phyloP scores from a whole-genome alignment of 2,888 invertebrate genomes.

The Craniophora ligustri region DNA sequence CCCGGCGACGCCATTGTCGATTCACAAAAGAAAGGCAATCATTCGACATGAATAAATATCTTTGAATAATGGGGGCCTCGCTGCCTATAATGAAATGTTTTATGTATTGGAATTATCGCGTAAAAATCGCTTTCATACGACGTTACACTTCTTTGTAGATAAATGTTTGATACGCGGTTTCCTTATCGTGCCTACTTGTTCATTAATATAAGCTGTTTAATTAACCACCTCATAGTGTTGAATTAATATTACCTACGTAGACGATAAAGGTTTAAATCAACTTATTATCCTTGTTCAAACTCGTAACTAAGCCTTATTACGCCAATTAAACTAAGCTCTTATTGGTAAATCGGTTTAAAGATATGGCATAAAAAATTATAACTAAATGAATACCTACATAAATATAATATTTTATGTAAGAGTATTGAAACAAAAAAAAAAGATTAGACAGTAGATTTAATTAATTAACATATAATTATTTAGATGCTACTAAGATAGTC shows the following conservation, averaged over 20 bases:
- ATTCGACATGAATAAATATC: constrained; percentile 88
- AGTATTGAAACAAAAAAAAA: too few species aligned
- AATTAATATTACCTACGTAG: constrained; percentile 16
- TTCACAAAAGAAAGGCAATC: constrained; percentile 88
- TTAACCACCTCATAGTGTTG: neutral
- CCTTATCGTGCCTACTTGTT: constrained; percentile 47
- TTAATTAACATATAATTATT: too few species aligned
- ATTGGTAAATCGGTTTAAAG: too few species aligned
- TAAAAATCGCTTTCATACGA: constrained; percentile 78
- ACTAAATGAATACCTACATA: too few species aligned
- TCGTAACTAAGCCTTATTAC: neutral
- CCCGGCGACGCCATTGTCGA: constrained; percentile 82
- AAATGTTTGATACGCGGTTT: constrained; percentile 63
- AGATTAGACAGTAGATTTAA: too few species aligned
- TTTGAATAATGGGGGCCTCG: constrained; percentile 84
- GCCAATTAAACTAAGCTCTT: too few species aligned
- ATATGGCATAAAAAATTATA: too few species aligned
- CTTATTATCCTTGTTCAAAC: neutral
- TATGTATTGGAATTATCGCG: constrained; percentile 84
- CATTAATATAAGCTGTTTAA: neutral
- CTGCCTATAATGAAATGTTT: constrained; percentile 86
- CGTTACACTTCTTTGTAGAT: constrained; percentile 68
- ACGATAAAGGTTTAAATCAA: neutral
- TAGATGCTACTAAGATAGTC: too few species aligned
- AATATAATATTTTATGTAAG: too few species aligned